Evolutionary conservation across 1,140 invertebrate genomes (phyloP), one percentile per base, ranked within the genome.

Genomic region (Drosophila pectinifera): DNA sequence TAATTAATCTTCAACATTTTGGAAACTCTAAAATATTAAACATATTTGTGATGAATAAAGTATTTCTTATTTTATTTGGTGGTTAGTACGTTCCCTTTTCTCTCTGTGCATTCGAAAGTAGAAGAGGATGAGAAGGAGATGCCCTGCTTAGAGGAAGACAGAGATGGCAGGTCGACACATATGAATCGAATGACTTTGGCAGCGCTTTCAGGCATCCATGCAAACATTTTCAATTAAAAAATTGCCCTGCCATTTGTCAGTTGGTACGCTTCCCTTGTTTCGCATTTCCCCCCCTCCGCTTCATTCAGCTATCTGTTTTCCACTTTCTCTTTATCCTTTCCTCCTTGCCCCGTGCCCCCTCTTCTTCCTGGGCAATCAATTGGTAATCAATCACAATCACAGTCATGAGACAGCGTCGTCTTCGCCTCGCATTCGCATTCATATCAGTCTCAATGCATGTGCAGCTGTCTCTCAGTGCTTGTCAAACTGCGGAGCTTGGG

Each of bases 171-270:
- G 6, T 20, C 39, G 42, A 68, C 43, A 67, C 46, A 74, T 51
- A 62, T 57, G 73, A 68, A 65, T 74, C 54, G 43, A 80, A 69
- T 80, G 77, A 62, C 77, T 80, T 77, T 85, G 82, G 63, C 78
- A 75, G 61, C 26, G 73, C 57, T 64, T 65, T 57, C 38, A 74
- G 70, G 78, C 86, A 85, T 88, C 69, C 83, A 88, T 82, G 84
- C 83, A 80, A 83, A 89, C 83, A 86, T 88, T 88, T 86, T 86
- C 83, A 86, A 86, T 86, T 86, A 86, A 86, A 77, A 86, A 86
- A 79, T 76, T 88, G 75, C 83, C 65, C 46, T 86, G 83, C 79
- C 83, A 86, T 86, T 88, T 86, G 83, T 86, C 82, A 88, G 79
- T 39, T 64, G 43, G 38, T 51, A 51, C 28, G 38, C 41, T 48